Percentiles rank a stretch among this genome's conserved stretches.
phyloP scores from a whole-genome alignment of 2,888 invertebrate genomes.

The Harmothoe impar region DNA sequence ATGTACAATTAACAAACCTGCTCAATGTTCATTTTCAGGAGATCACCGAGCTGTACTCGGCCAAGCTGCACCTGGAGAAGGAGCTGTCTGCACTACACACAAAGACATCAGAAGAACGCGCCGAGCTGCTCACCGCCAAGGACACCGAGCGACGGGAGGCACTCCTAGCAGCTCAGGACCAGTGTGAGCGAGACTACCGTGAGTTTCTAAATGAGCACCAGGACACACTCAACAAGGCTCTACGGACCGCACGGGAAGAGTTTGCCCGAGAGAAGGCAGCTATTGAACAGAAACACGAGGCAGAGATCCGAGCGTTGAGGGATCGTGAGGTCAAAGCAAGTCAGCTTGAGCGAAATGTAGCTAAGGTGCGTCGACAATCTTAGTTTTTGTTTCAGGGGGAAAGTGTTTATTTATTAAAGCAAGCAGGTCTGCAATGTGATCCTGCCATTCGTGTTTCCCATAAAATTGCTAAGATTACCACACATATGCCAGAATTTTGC shows the following conservation, averaged over 20 bases:
- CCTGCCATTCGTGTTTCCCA: too few species aligned
- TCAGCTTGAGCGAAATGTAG: neutral
- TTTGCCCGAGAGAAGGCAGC: conserved; percentile 75
- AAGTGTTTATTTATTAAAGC: too few species aligned
- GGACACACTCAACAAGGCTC: conserved; percentile 75
- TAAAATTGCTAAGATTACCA: too few species aligned
- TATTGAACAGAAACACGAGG: conserved; percentile 48
- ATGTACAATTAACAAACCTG: too few species aligned
- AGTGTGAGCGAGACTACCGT: conserved; percentile 75
- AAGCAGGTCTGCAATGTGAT: too few species aligned
- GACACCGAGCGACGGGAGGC: conserved; percentile 73
- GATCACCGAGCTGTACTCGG: neutral
- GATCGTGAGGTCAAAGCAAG: conserved; percentile 31
- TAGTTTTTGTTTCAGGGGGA: too few species aligned
- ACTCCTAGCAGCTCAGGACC: conserved; percentile 71
- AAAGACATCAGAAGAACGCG: conserved; percentile 71
- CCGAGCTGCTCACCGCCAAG: conserved; percentile 72
- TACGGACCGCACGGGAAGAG: conserved; percentile 74
- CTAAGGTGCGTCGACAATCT: conserved; percentile 42
- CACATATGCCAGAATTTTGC: too few species aligned
- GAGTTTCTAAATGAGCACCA: conserved; percentile 75
- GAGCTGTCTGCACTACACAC: conserved; percentile 67
- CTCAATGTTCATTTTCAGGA: neutral
- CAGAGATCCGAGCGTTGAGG: neutral
- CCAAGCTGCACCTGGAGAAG: conserved; percentile 28